Evolutionary conservation across 2,888 invertebrate genomes (phyloP).

Genomic region (Litoditis marina): DNA sequence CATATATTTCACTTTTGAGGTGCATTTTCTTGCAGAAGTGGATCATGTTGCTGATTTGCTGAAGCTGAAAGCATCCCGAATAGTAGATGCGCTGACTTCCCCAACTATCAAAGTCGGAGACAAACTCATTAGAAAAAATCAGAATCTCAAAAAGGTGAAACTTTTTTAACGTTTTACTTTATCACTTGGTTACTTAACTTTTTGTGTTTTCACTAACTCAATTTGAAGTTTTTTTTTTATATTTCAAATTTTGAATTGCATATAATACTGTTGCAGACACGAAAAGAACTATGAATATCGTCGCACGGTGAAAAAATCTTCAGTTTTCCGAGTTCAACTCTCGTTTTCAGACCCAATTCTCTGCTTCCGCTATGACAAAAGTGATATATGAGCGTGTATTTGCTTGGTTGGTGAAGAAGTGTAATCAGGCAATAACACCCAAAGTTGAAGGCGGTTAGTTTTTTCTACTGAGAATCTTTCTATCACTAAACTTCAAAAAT

Average conservation of each 20-base stretch:
- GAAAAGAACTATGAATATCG: no score
- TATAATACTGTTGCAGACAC: no score
- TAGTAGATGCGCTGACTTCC: constrained; percentile 64
- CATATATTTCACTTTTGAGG: background rate
- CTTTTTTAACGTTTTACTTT: background rate
- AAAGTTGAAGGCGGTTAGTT: no score
- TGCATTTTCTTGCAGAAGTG: constrained; percentile 37
- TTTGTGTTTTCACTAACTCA: background rate
- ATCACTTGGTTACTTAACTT: constrained; percentile 19
- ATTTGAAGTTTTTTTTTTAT: no score
- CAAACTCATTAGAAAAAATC: constrained; percentile 65
- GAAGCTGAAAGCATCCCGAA: constrained; percentile 37
- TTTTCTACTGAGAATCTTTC: no score
- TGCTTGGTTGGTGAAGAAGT: constrained; percentile 51
- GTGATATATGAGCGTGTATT: constrained; percentile 56
- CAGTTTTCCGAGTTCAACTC: no score
- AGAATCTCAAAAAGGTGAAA: constrained; percentile 64
- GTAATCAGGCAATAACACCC: constrained; percentile 49
- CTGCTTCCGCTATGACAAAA: constrained; percentile 55
- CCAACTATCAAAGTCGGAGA: constrained; percentile 65
- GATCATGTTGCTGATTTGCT: constrained; percentile 48
- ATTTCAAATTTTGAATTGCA: no score
- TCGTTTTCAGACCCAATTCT: constrained; percentile 40
- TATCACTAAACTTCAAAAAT: no score
- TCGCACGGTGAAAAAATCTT: no score